Evolutionary conservation across 2,797 vertebrate genomes (phyloP).

Genomic region (Acropternis orthonyx): DNA sequence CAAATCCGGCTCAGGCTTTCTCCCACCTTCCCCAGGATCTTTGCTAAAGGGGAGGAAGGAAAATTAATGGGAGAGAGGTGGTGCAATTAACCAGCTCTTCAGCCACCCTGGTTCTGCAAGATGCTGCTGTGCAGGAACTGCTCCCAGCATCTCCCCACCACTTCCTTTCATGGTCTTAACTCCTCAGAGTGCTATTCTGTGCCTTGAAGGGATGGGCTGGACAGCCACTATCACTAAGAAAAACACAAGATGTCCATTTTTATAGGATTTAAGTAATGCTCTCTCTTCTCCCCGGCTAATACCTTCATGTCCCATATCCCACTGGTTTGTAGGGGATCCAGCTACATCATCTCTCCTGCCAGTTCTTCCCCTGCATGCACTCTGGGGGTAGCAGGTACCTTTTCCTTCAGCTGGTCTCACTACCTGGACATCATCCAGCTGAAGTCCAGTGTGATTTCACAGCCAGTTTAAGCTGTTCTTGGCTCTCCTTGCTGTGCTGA

Average conservation of each 20-base stretch:
- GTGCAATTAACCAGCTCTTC: rapidly evolving
- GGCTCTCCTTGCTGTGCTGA: background rate
- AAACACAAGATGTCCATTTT: background rate
- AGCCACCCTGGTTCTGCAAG: background rate
- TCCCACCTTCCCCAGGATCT: conserved; percentile 92
- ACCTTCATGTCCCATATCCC: background rate
- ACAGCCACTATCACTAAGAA: background rate
- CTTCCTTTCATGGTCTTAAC: background rate
- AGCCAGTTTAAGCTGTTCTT: background rate
- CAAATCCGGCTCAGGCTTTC: conserved; percentile 94
- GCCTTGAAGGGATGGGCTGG: background rate
- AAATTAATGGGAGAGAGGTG: background rate
- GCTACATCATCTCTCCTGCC: background rate
- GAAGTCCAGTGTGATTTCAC: background rate
- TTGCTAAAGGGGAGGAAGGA: conserved; percentile 77
- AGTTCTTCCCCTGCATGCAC: background rate
- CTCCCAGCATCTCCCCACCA: background rate
- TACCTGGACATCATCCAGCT: background rate
- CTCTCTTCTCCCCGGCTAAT: background rate
- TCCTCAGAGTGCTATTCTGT: rapidly evolving
- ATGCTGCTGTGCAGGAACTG: background rate
- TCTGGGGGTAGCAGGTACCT: background rate
- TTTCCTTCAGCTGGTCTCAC: background rate
- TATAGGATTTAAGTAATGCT: background rate
- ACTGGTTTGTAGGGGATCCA: rapidly evolving